Evolutionary conservation across 2,888 invertebrate genomes (phyloP), one percentile per base, ranked within the genome.

Genomic region (Luperina nickerlii): DNA sequence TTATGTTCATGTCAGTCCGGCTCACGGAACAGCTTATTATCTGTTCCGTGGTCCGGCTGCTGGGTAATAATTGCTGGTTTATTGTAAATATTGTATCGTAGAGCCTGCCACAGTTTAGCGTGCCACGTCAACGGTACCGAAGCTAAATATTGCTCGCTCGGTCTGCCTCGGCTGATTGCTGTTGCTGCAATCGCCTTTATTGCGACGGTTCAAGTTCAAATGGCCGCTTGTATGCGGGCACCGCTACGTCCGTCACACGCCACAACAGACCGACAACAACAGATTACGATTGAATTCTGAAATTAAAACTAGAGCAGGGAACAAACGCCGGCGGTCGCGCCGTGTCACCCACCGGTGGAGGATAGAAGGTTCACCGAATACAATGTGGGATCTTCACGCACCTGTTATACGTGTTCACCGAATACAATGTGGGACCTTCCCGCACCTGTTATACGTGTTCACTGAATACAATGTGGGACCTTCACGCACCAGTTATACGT

Each of bases 261-360:
- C 83, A 82, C 85, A 79, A 32, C 32, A 32, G 32, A 32, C 84
- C 78, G 84, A 81, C 74, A 72, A 87, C 86, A 90, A 81, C 83
- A 86, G 84, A 88, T 90, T 90, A 88, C 88, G 82, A 90, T 85
- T 88, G 89, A 90, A 90, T 90, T 89, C 88, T 85, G 78, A 87
- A 89, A 91, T 91, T 90, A 90, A 88, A 90, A 77, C 86, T 81
- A 85, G 83, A 74, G 79, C 70, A 63, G 69, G 63, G 84, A 63
- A 63, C 73, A 69, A 51, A 63, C 60, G 57, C n/a, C 74, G 38
- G 66, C 18, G 3, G n/a, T 11, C n/a, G 48, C 42, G 15, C 42
- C 15, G n/a, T 13, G 18, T 7, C n/a, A 63, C 42, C 15, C 20
- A 18, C 8, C 8, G 27, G 20, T 8, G 32, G 20, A 38, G 6